Percentiles rank a stretch among this genome's conserved stretches.
These are phyloP conservation scores for Galeruca laticollis DNA, from an alignment of 2,888 invertebrate genomes.

Conservation along the genomic window DNA sequence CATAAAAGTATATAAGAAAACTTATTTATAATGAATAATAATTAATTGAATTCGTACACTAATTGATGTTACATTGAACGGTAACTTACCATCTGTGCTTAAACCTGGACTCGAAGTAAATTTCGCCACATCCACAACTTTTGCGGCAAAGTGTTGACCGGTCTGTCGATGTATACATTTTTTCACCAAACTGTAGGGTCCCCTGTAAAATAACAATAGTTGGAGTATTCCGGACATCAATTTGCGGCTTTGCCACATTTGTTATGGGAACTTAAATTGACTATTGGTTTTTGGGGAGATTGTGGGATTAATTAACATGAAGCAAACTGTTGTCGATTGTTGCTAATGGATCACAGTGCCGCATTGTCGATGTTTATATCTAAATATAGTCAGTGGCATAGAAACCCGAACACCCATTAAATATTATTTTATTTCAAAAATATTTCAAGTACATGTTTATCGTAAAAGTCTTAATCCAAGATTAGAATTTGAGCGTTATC, in stretches of 20 bases:
- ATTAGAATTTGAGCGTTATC: too few species aligned
- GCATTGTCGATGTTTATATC: too few species aligned
- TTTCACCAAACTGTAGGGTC: conserved; percentile 96
- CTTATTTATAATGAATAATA: too few species aligned
- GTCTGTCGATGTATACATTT: conserved; percentile 96
- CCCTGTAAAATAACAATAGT: conserved; percentile 72
- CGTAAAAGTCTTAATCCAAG: too few species aligned
- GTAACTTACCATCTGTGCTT: conserved; percentile 86
- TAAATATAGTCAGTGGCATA: too few species aligned
- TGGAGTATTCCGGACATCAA: neutral
- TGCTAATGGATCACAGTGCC: neutral
- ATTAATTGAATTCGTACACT: too few species aligned
- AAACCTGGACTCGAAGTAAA: conserved; percentile 97
- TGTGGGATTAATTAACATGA: neutral
- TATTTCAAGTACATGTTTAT: too few species aligned
- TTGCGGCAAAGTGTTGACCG: conserved; percentile 96
- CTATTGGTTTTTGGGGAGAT: neutral
- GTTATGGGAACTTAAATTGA: neutral
- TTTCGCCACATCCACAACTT: conserved; percentile 97
- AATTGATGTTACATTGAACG: too few species aligned
- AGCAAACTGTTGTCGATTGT: neutral
- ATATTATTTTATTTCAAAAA: too few species aligned
- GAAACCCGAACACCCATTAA: too few species aligned
- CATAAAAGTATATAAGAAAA: too few species aligned
- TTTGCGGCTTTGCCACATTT: conserved; percentile 6